Percentiles rank a stretch among this genome's conserved stretches.
Evolutionary conservation across 1,140 invertebrate genomes (phyloP).

Genomic region (Stegodyphus mimosarum): DNA sequence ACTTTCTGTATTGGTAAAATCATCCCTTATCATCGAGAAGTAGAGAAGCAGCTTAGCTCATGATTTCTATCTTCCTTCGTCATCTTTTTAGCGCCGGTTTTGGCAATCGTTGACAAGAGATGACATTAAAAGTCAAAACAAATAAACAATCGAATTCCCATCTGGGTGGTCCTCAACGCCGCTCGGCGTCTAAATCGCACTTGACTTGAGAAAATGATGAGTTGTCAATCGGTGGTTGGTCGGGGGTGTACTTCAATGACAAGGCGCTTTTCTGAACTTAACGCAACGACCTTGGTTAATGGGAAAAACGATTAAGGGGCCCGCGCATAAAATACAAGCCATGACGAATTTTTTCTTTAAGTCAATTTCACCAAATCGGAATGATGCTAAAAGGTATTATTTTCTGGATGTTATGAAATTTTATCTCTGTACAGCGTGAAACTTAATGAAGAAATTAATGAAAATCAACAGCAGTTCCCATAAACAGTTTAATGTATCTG

Average conservation of each 20-base stretch:
- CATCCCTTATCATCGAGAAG: too few species aligned
- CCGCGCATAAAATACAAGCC: background rate
- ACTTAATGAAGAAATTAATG: too few species aligned
- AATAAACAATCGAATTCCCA: background rate
- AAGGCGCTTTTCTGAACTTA: background rate
- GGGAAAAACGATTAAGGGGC: background rate
- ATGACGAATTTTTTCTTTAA: too few species aligned
- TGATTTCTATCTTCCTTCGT: background rate
- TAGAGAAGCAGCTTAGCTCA: background rate
- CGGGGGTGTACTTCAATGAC: slow-evolving; percentile 1
- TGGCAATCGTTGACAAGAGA: background rate
- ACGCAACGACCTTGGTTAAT: background rate
- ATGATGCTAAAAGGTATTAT: too few species aligned
- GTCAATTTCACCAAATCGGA: too few species aligned
- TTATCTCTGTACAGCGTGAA: too few species aligned
- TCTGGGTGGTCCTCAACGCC: slow-evolving; percentile 18
- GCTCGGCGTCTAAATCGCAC: background rate
- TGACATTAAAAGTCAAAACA: background rate
- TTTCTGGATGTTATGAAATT: too few species aligned
- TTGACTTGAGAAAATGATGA: slow-evolving; percentile 8
- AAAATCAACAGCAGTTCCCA: too few species aligned
- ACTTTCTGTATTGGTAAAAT: too few species aligned
- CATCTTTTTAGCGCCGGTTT: background rate
- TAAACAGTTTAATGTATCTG: too few species aligned
- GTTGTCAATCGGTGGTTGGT: slow-evolving; percentile 4